phyloP scores from a whole-genome alignment of 2,888 invertebrate species.

The Brachylomia viminalis region DNA sequence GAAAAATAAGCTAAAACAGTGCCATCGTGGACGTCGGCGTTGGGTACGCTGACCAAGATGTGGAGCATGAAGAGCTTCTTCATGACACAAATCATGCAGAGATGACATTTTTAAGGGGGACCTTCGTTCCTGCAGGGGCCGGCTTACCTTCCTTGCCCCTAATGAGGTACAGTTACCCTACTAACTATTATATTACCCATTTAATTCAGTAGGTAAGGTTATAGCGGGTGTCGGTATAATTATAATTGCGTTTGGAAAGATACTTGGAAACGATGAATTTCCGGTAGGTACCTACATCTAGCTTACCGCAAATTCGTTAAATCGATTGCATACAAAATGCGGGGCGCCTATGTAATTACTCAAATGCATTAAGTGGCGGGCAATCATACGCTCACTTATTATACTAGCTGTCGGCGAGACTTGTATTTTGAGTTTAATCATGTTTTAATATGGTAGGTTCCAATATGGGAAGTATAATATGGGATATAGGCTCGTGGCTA shows the following conservation, averaged over 20 bases:
- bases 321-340: constrained; percentile 39
- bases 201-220: background rate
- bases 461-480: background rate
- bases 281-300: constrained; percentile 11
- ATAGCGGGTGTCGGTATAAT: background rate
- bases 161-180: background rate
- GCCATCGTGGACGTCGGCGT: no score
- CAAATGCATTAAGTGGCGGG: constrained; percentile 19
- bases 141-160: no score
- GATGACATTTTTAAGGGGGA: no score
- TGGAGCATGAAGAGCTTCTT: no score
- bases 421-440: background rate
- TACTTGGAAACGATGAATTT: background rate
- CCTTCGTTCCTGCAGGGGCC: no score
- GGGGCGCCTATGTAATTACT: constrained; percentile 17
- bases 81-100: no score
- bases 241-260: constrained; percentile 23
- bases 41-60: no score
- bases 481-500: no score
- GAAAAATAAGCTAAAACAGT: no score
- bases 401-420: no score
- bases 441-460: background rate
- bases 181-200: no score
- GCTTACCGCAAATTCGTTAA: constrained; percentile 24
- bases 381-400: background rate